Evolutionary conservation across 2,797 vertebrate species (phyloP), one percentile per base, ranked within the genome.

Genomic region (Cryptoprocta ferox): DNA sequence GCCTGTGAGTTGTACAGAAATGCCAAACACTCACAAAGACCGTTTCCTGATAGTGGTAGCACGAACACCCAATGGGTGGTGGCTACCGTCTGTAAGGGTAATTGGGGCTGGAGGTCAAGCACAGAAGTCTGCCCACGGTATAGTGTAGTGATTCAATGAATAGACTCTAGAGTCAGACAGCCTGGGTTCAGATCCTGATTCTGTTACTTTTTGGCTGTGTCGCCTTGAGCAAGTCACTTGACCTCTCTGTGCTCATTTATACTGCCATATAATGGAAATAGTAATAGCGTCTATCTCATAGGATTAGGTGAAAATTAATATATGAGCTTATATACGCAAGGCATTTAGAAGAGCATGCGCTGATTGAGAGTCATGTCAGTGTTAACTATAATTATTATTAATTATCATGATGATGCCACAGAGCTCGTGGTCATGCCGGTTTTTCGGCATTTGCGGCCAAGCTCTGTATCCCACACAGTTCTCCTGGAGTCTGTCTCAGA

Each of bases 321-420:
- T 16, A 26, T 45, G 63, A 63, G 28, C 71, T 80, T 89, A n/a
- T 2, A 7, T 19, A 32, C 19, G 32, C 39, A 45, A 56, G 65
- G 28, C 30, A 59, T 32, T 79, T 32, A 42, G 63, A 45, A 68
- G 19, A 86, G 56, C 0, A 0, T 30, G 2, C 59, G 65, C 80
- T 70, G 65, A 66, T 42, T 19, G 63, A 84, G 48, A 42, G 70
- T 42, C 76, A 56, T 3, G 61, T 87, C 59, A 12, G 15, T n/a
- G 89, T 66, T 84, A 53, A 66, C 65, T 78, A 8, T 73, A 84
- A 96, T 97, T 97, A 94, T 89, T 50, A 65, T 39, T 96, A 95
- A 97, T 97, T 70, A 80, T 13, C 13, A 13, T 88, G 75, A 87
- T 0, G 1, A 21, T 68, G 92, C 32, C 10, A 15, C 73, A 56